These are phyloP conservation scores for Frankliniella fusca DNA, from an alignment of 2,888 invertebrate genomes.

Conservation along the genomic window DNA sequence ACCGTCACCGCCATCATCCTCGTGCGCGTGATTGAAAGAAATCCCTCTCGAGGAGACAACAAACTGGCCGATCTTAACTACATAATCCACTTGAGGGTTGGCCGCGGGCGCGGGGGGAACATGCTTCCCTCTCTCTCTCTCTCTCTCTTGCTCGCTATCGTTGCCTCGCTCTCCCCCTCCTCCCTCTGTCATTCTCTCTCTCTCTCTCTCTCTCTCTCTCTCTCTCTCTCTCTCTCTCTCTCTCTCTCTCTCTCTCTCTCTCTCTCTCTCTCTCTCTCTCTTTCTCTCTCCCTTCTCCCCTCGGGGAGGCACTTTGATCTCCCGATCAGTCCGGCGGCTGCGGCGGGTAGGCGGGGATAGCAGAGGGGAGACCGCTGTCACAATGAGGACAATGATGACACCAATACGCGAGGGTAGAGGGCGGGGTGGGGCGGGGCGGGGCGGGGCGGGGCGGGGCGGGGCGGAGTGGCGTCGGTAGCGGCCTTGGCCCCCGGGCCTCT, in stretches of 20 bases:
- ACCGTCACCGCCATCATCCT: neutral
- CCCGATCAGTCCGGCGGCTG: neutral
- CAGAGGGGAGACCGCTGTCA: neutral
- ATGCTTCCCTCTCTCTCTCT: neutral
- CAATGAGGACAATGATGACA: conserved; percentile 20
- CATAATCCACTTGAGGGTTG: conserved; percentile 7
- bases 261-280: neutral
- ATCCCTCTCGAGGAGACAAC: neutral
- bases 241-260: no score
- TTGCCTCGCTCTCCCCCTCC: neutral
- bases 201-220: neutral
- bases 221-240: neutral
- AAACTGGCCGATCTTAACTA: neutral
- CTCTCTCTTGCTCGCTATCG: neutral
- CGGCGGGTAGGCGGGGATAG: neutral
- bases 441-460: neutral
- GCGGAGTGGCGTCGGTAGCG: neutral
- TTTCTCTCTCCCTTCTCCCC: neutral
- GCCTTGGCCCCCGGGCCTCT: neutral
- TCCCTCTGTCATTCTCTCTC: neutral
- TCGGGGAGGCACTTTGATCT: conserved; percentile 15
- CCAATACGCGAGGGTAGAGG: conserved; percentile 1
- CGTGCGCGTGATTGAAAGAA: neutral
- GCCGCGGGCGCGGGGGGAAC: neutral
- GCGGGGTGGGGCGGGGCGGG: neutral